Percentiles rank a stretch among this genome's conserved stretches.
Evolutionary conservation across 2,888 invertebrate genomes (phyloP).

Genomic region (Amiota communis): DNA sequence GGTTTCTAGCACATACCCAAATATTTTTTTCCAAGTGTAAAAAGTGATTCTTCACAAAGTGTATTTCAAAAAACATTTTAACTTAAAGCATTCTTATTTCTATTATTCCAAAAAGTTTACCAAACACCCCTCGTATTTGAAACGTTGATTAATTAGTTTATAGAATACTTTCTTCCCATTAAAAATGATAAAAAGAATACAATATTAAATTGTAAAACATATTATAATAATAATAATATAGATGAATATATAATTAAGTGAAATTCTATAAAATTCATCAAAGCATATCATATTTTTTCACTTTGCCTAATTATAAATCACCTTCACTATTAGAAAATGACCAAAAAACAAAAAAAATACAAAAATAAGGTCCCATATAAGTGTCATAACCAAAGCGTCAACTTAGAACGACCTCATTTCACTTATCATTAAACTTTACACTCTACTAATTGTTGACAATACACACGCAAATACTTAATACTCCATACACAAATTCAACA

Average conservation of each 20-base stretch:
- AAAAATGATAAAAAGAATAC: background rate
- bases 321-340: slow-evolving; percentile 18
- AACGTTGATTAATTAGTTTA: too few species aligned
- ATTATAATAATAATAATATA: too few species aligned
- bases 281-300: slow-evolving; percentile 2
- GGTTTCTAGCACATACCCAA: too few species aligned
- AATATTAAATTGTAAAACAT: background rate
- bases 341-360: slow-evolving; percentile 8
- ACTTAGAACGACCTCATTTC: slow-evolving; percentile 57
- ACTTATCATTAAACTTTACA: slow-evolving; percentile 65
- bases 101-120: too few species aligned
- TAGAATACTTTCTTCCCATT: too few species aligned
- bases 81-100: too few species aligned
- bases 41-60: too few species aligned
- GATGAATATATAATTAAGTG: background rate
- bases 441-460: slow-evolving; percentile 59
- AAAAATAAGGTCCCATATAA: background rate
- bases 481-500: background rate
- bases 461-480: slow-evolving; percentile 32
- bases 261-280: background rate
- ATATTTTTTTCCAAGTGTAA: too few species aligned
- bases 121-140: too few species aligned
- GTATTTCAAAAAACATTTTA: too few species aligned
- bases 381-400: background rate
- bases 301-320: slow-evolving; percentile 1